Base-by-base conservation (phyloP, 2,797 vertebrate genomes). In the Poeciliopsis gracilis region DNA sequence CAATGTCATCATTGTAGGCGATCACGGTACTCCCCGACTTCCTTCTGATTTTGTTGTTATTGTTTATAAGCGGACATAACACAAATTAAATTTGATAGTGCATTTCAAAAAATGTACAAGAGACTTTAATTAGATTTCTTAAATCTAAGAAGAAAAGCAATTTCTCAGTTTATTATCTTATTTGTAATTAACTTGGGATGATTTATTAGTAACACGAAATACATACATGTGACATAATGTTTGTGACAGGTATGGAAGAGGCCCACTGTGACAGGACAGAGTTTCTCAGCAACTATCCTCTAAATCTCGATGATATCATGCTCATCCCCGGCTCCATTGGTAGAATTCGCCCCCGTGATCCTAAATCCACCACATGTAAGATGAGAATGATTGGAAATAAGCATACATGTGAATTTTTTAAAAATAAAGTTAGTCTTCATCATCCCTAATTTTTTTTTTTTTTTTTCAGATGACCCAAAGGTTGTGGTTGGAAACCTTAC, bases 1-100 rank as follows among this genome's bases (percentile, higher is more conserved):
- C 75, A 99, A 99, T 63, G 94, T 99, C 92, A 97, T 99, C 91
- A 94, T 99, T 75, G 97, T 99, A 11, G 98, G 98, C 78, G 98
- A 99, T 83, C 98, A 99, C 5, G 98, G 98, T 98, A 76, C 30
- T 41, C 7, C n/a, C 96, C 83, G 55, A 78, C 55, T 1, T 20
- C 7, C 8, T 38, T 72, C 8, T 47, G 18, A 33, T 25, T 23
- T 30, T 41, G 10, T 28, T 51, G 49, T 53, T 25, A 25, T 53
- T 25, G 23, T 53, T 53, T 53, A 25, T 10, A 25, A 53, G 16
- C 0, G 53, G 25, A 55, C 9, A n/a, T 12, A 55, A 55, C 10
- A n/a, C 23, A 55, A 55, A 55, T n/a, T 55, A n/a, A 11, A n/a
- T n/a, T 55, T 55, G 25, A 12, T 55, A 12, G 53, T 11, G 5